Evolutionary conservation across 1,140 invertebrate species (phyloP).

Genomic region (Drosophila subpulchrella): DNA sequence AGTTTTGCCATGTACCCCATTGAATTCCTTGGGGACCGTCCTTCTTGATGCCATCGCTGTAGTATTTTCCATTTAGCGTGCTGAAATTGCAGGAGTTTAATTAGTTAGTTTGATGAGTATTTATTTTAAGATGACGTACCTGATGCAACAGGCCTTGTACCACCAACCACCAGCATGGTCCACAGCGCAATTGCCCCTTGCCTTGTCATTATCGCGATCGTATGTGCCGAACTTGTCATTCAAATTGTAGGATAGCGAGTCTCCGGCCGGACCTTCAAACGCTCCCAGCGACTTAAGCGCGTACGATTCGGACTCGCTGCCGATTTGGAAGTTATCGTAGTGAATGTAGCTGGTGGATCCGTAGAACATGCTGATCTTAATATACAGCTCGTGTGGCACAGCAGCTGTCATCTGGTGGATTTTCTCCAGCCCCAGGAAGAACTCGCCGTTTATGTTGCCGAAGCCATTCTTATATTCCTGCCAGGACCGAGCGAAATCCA

Average conservation of each 20-base stretch:
- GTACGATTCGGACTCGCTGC: not conserved
- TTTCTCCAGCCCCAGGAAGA: conserved; percentile 4
- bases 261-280: not conserved
- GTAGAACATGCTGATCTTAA: not conserved
- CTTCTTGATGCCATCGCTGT: not conserved
- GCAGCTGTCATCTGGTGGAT: not conserved
- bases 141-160: not conserved
- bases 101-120: no score
- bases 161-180: conserved; percentile 1
- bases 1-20: not conserved
- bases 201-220: not conserved
- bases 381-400: not conserved
- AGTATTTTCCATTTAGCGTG: not conserved
- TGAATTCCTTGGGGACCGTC: not conserved
- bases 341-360: not conserved
- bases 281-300: not conserved
- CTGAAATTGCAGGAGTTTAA: not conserved
- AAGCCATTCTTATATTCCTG: conserved; percentile 8
- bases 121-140: not conserved
- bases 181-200: not conserved
- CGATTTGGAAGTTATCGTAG: conserved; percentile 5
- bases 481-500: not conserved
- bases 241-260: not conserved
- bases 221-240: not conserved
- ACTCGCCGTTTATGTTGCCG: not conserved